These are phyloP conservation scores for Intellagama lesueurii DNA, from an alignment of 2,797 vertebrate genomes.

Conservation along the genomic window DNA sequence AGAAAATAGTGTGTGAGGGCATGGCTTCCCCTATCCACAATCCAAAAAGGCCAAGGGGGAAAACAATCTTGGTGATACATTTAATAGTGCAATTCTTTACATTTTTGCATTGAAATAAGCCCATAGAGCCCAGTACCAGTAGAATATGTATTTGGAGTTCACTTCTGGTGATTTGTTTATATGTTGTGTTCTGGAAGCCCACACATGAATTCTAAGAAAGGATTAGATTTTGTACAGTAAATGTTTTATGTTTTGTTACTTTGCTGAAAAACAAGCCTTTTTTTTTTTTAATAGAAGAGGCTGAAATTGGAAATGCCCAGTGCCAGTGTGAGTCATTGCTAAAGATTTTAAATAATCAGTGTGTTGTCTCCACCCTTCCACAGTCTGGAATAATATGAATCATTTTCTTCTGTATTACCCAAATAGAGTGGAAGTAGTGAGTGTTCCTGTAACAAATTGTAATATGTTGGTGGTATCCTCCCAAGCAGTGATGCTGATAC, in stretches of 20 bases:
- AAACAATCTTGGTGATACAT: background rate
- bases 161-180: background rate
- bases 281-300: slow-evolving; percentile 58
- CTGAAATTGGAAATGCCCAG: slow-evolving; percentile 69
- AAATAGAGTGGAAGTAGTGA: slow-evolving; percentile 59
- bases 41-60: background rate
- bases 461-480: slow-evolving; percentile 63
- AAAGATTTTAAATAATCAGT: slow-evolving; percentile 75
- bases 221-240: background rate
- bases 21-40: background rate
- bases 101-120: background rate
- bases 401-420: slow-evolving; percentile 74
- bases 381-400: slow-evolving; percentile 75
- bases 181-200: background rate
- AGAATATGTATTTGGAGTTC: background rate
- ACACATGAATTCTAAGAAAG: background rate
- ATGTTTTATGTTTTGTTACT: slow-evolving; percentile 10
- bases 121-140: background rate
- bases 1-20: background rate
- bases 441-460: slow-evolving; percentile 64
- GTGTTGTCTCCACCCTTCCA: slow-evolving; percentile 74
- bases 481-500: slow-evolving; percentile 61
- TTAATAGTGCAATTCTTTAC: background rate
- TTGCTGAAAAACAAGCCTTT: slow-evolving; percentile 51
- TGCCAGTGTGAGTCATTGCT: slow-evolving; percentile 75